phyloP scores from a whole-genome alignment of 2,113 vertebrate genomes.

The Cynopterus brachyotis region DNA sequence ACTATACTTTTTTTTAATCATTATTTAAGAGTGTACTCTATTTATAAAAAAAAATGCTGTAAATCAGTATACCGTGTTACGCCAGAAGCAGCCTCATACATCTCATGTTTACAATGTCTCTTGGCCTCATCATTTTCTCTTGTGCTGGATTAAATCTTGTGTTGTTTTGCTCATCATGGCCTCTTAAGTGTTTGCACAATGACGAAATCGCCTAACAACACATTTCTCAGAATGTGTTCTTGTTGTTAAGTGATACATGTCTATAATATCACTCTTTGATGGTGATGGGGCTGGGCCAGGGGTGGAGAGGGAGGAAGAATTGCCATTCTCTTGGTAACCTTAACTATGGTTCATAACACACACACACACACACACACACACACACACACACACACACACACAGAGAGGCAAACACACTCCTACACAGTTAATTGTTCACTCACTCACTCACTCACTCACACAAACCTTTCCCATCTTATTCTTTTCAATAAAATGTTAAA shows the following conservation, averaged over 20 bases:
- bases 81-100: background rate
- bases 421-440: background rate
- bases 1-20: background rate
- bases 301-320: background rate
- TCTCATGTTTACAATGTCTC: background rate
- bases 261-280: background rate
- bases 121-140: background rate
- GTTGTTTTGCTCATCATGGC: background rate
- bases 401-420: no score
- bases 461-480: background rate
- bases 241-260: no score
- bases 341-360: background rate
- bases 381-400: background rate
- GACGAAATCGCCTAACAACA: background rate
- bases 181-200: background rate
- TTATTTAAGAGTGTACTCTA: background rate
- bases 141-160: background rate
- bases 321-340: background rate
- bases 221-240: background rate
- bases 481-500: background rate
- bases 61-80: background rate
- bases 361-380: fast-evolving
- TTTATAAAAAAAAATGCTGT: background rate
- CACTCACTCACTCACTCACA: background rate
- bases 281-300: background rate